Evolutionary conservation across 2,797 vertebrate species (phyloP).

Genomic region (Knipowitschia caucasica): DNA sequence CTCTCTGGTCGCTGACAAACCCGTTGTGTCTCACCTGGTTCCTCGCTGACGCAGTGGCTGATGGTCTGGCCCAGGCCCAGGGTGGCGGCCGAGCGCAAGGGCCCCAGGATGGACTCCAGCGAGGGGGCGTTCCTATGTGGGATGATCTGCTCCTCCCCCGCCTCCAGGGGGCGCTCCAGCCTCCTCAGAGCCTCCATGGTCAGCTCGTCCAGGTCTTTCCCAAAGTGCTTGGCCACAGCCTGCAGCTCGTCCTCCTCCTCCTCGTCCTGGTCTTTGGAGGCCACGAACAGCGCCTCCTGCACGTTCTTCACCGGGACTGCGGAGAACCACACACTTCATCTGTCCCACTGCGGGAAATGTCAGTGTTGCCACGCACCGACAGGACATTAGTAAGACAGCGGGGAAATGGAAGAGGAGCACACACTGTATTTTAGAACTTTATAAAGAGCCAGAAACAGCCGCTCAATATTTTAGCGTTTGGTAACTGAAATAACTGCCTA

Average conservation of each 20-base stretch:
- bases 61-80: slow-evolving; percentile 86
- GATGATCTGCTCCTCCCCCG: slow-evolving; percentile 12
- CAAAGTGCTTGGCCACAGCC: slow-evolving; percentile 87
- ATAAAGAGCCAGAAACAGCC: too few relatives aligned
- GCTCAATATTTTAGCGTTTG: too few relatives aligned
- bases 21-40: slow-evolving; percentile 74
- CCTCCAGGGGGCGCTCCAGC: slow-evolving; percentile 51
- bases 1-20: background rate
- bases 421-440: too few relatives aligned
- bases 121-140: slow-evolving; percentile 69
- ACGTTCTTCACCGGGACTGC: slow-evolving; percentile 53
- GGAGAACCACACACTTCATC: background rate
- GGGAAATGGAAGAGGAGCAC: too few relatives aligned
- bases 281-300: slow-evolving; percentile 57
- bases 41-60: slow-evolving; percentile 73
- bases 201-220: slow-evolving; percentile 76
- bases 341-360: slow-evolving; percentile 50
- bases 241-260: slow-evolving; percentile 85
- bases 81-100: slow-evolving; percentile 85
- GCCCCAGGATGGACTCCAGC: slow-evolving; percentile 85
- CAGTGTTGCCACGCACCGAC: too few relatives aligned
- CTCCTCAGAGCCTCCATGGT: slow-evolving; percentile 65
- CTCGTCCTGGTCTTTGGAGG: slow-evolving; percentile 68
- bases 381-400: too few relatives aligned
- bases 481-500: too few relatives aligned